Evolutionary conservation across 2,113 vertebrate genomes (phyloP), one percentile per base, ranked within the genome.

Genomic region (Caracal caracal): DNA sequence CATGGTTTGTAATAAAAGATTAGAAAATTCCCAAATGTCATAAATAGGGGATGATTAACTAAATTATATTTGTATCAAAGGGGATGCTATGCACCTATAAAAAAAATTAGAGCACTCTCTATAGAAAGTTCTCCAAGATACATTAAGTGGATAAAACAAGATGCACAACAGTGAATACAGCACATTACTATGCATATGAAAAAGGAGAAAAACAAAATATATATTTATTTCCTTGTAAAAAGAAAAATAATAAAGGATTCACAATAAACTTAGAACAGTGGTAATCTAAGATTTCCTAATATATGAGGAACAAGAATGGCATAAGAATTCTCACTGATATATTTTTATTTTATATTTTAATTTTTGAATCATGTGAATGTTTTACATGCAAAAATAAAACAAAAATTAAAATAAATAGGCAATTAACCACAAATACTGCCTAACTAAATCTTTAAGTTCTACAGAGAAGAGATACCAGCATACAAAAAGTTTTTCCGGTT

Each of bases 201-300:
- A 73, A 81, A 12, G 5, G 17, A 37, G 43, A 79, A 61, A 84
- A 76, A 56, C 22, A 35, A 85, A 90, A 49, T 51, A 66, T 30
- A 68, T 49, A 66, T 93, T 83, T 49, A 70, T 71, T 90, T 90
- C 35, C 43, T 49, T 56, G 5, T 51, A 61, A 47, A 68, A 24
- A 26, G 37, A 80, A 93, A 96, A 93, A 88, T 71, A n/a, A 59
- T n/a, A 65, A 63, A 97, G 7, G 37, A 86, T 82, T 89, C 68
- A 53, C 61, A 92, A 84, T 73, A 88, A 81, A 65, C 71, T 81
- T 91, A 89, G 37, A 92, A 70, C 0, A 86, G 12, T 83, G 20
- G 76, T 24, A 40, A 88, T 47, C 19, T 33, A 91, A 15, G 19
- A 91, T 75, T 47, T 76, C 47, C 43, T 95, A 47, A 65, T 61